Conservation (phyloP, 1,140 invertebrate species). For the Caenorhabditis briggsae region DNA sequence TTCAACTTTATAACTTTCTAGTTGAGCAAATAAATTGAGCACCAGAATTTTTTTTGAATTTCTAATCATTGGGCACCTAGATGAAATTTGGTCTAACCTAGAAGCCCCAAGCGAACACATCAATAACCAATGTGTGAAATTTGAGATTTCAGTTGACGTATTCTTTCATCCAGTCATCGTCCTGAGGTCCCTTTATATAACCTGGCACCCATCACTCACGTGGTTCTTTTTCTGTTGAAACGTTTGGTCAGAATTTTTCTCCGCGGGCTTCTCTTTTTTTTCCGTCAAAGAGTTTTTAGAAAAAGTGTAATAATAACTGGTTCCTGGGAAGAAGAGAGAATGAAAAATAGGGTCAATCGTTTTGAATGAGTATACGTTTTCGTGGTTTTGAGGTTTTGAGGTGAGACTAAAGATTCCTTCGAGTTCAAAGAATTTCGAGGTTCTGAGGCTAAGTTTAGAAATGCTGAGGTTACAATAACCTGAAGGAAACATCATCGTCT, state of each 20-base stretch:
- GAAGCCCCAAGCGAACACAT: background rate
- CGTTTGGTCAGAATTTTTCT: background rate
- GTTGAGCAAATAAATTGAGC: background rate
- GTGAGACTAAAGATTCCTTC: background rate
- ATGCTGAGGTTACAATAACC: too few species aligned
- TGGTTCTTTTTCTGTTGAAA: background rate
- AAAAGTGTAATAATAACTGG: constrained; percentile 48
- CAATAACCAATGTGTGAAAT: constrained; percentile 33
- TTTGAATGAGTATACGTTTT: constrained; percentile 8
- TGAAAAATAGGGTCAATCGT: background rate
- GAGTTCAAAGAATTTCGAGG: background rate
- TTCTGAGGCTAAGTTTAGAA: too few species aligned
- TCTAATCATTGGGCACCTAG: constrained; percentile 4
- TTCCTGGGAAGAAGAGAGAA: background rate
- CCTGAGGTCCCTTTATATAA: background rate
- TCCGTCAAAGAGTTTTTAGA: too few species aligned
- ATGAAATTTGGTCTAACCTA: background rate
- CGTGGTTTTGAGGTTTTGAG: background rate
- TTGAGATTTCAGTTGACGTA: constrained; percentile 36
- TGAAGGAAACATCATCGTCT: too few species aligned
- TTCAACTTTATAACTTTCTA: background rate
- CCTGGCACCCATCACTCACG: background rate
- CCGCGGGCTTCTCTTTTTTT: background rate
- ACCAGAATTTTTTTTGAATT: background rate
- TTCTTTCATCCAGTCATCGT: too few species aligned